Conservation (phyloP, 2,113 vertebrate species). For the Rhinopomastus cyanomelas region DNA sequence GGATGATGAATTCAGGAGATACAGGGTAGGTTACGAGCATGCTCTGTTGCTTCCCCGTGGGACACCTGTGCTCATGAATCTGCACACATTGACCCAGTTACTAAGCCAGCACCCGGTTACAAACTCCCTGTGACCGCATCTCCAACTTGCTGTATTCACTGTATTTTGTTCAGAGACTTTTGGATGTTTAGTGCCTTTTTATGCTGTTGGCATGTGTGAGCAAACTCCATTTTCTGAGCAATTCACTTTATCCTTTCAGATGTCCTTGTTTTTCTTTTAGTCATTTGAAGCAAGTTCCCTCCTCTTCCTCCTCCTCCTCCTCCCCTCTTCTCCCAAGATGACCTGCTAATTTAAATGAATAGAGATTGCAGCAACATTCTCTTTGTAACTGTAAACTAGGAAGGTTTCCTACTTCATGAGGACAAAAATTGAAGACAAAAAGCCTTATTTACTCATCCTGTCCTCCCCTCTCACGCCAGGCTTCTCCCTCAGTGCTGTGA, state of each 20-base stretch:
- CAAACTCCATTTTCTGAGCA: constrained; percentile 52
- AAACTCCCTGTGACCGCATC: constrained; percentile 16
- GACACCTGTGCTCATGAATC: constrained; percentile 56
- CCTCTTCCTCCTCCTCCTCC: constrained; percentile 12
- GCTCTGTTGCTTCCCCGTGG: constrained; percentile 55
- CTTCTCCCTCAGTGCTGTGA: neutral
- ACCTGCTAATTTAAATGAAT: constrained; percentile 63
- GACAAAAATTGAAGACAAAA: constrained; percentile 40
- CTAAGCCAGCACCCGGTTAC: constrained; percentile 59
- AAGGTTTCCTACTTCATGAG: constrained; percentile 15
- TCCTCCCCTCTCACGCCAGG: neutral
- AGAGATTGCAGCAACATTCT: constrained; percentile 38
- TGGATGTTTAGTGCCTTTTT: constrained; percentile 8
- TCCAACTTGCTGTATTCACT: constrained; percentile 39
- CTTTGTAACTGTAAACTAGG: constrained; percentile 27
- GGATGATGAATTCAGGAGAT: constrained; percentile 61
- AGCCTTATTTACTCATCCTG: constrained; percentile 20
- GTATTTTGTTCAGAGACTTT: constrained; percentile 35
- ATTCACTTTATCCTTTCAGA: constrained; percentile 48
- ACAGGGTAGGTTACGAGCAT: constrained; percentile 39
- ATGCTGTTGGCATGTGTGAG: constrained; percentile 44
- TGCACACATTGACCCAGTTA: constrained; percentile 69
- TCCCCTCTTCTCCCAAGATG: neutral
- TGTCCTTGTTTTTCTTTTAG: constrained; percentile 51
- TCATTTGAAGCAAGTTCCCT: constrained; percentile 51